A percentile compares a stretch with the other conserved stretches of the same genome.
These are phyloP conservation scores for Ascaphus truei DNA, from an alignment of 2,113 vertebrate species.

Conservation along the genomic window DNA sequence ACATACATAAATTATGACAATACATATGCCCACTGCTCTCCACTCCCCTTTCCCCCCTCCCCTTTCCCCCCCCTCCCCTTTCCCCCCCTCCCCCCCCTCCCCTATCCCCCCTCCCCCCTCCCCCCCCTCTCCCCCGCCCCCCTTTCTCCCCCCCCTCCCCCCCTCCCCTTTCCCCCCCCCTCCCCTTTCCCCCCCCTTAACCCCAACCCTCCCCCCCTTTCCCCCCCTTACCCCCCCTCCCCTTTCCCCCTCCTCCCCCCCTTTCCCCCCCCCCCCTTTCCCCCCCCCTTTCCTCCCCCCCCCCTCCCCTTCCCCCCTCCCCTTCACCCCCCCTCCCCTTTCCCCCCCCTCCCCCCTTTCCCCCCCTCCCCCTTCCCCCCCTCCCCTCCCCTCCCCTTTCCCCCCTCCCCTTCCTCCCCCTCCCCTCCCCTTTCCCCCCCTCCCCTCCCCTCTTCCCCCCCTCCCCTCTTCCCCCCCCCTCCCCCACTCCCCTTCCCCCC, in stretches of 20 bases:
- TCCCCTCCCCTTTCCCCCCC: background rate
- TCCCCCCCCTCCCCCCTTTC: background rate
- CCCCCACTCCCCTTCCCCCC: too few relatives aligned
- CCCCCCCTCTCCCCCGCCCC: background rate
- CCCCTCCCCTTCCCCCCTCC: background rate
- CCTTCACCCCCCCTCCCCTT: background rate
- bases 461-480: too few relatives aligned
- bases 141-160: background rate
- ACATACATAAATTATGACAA: too few relatives aligned
- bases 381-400: background rate
- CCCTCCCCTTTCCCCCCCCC: background rate
- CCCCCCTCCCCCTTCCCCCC: background rate
- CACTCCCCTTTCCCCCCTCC: background rate
- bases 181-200: background rate
- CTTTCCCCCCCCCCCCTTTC: background rate
- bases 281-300: background rate
- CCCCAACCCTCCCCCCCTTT: background rate
- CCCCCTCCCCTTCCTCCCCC: background rate
- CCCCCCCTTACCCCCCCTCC: background rate
- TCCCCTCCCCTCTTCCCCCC: background rate
- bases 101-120: background rate
- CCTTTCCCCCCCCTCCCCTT: background rate
- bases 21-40: background rate
- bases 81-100: conserved; percentile 1
- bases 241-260: background rate